Evolutionary conservation across 2,113 vertebrate genomes (phyloP), one percentile per base, ranked within the genome.

Genomic region (Carassius gibelio): DNA sequence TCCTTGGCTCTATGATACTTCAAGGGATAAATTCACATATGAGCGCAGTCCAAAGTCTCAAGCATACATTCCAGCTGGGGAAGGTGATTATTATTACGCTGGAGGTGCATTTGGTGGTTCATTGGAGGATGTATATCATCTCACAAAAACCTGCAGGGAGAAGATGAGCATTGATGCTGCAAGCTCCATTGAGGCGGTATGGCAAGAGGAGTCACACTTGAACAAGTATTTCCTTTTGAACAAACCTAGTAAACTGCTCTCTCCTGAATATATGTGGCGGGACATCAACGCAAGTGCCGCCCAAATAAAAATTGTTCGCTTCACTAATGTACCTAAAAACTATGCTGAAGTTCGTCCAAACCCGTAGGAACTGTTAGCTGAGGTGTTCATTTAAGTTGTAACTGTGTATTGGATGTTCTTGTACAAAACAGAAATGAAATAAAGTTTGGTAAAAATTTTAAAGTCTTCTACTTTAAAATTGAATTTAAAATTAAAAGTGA

Each of bases 141-240:
- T 86, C 36, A 77, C 81, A 42, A 86, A 68, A 62, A 0, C 66
- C 55, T 95, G 94, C 88, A 92, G 94, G 85, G 89, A 87, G 90
- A 76, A 81, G 62, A 91, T 95, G 81, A 89, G 94, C 87, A 83
- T 83, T 0, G 94, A 96, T 90, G 94, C 94, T 78, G 91, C 90
- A 85, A 94, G 92, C 0, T 88, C 90, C 59, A 86, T 95, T 85
- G 81, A 92, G 91, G 95, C 94, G 1, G 84, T 82, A 79, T 92
- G 94, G 93, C 93, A 93, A 76, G 94, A 95, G 61, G 94, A 96
- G 85, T 95, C 94, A 11, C 94, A 96, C 77, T 90, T 95, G 75
- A 96, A 95, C 81, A 90, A 91, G 4, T 90, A 87, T 72, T 91
- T 96, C 52, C 68, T 95, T 11, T 87, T 86, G 0, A 90, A 91